These are phyloP conservation scores for Elephas maximus DNA, from an alignment of 2,113 vertebrate species.

Conservation along the genomic window DNA sequence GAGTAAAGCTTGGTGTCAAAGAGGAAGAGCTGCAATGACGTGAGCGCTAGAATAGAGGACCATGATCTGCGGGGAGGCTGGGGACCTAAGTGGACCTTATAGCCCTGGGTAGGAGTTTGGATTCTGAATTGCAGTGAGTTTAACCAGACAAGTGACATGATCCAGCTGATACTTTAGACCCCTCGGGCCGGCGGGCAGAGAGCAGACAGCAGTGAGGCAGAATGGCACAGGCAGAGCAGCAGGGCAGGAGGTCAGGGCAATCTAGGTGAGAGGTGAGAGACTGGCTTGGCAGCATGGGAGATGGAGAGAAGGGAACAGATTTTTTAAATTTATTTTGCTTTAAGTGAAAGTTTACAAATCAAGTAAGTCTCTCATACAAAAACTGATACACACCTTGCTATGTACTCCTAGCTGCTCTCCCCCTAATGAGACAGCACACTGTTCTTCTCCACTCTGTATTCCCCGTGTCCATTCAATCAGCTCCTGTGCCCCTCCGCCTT, in stretches of 20 bases:
- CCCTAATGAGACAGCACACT: no score
- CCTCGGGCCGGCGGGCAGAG: background rate
- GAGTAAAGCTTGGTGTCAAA: background rate
- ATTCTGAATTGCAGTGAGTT: background rate
- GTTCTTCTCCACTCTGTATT: no score
- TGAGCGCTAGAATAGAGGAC: fast-evolving
- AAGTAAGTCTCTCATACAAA: no score
- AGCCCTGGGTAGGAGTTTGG: background rate
- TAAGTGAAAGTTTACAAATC: no score
- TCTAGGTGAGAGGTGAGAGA: background rate
- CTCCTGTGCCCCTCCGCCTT: no score
- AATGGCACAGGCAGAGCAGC: background rate
- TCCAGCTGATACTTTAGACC: background rate
- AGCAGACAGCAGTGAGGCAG: background rate
- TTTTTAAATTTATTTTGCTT: no score
- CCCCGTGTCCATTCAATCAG: no score
- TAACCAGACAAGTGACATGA: background rate
- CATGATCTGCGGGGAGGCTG: background rate
- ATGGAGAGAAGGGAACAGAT: background rate
- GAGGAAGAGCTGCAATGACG: background rate
- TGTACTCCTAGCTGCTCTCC: no score
- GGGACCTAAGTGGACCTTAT: background rate
- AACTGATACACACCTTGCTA: no score
- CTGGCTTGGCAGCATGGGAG: background rate
- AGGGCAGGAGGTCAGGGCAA: background rate